Evolutionary conservation across 2,113 vertebrate genomes (phyloP).

Genomic region (Pachyramphus minor): DNA sequence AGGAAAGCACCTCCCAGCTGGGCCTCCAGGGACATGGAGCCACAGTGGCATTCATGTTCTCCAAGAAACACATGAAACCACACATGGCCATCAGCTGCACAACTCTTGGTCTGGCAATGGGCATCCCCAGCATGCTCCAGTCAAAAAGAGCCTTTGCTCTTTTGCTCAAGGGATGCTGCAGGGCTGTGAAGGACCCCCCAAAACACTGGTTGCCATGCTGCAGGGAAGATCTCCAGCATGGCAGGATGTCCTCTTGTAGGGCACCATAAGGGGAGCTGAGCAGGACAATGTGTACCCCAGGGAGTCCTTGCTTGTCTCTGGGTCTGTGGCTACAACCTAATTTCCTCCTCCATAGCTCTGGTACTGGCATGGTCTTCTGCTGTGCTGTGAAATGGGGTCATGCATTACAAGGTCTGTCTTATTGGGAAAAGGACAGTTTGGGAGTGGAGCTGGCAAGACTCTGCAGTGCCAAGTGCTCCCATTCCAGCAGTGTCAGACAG

Average conservation of each 20-base stretch:
- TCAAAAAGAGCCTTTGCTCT: not conserved
- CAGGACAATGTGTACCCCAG: not conserved
- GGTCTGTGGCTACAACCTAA: not conserved
- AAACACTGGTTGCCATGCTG: not conserved
- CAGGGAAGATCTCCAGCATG: not conserved
- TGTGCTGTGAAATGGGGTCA: not conserved
- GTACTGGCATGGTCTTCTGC: not conserved
- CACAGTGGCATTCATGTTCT: slow-evolving; percentile 67
- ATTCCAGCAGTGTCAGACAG: not conserved
- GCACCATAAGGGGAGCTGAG: not conserved
- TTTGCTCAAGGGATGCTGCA: not conserved
- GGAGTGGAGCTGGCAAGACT: not conserved
- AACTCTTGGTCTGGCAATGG: not conserved
- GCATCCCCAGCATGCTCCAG: not conserved
- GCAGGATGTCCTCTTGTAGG: not conserved
- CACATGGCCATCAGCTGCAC: fast-evolving
- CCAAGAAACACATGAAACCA: not conserved
- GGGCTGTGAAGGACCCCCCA: not conserved
- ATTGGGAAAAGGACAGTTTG: not conserved
- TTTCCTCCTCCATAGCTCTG: not conserved
- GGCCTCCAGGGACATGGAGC: slow-evolving; percentile 68
- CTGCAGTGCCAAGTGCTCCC: not conserved
- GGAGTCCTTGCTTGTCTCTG: not conserved
- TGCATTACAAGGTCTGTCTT: not conserved
- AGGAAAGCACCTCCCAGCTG: slow-evolving; percentile 73